phyloP scores from a whole-genome alignment of 2,888 invertebrate genomes.

The Macrophya alboannulata region DNA sequence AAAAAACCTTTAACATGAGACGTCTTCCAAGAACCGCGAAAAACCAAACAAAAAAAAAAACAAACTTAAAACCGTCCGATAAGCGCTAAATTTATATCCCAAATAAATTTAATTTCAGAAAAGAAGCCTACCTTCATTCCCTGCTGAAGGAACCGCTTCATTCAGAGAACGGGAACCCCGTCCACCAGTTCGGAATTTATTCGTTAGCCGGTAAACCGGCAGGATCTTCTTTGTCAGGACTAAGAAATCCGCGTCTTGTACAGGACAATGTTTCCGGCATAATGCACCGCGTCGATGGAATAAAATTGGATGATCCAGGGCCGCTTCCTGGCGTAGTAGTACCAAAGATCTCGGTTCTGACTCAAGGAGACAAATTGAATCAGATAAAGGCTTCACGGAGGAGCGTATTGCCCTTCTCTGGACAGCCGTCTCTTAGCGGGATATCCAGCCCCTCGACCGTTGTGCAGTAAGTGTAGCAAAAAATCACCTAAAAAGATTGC shows the following conservation, averaged over 20 bases:
- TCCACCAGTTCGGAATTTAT: conserved; percentile 76
- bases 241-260: conserved; percentile 65
- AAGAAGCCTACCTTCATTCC: conserved; percentile 73
- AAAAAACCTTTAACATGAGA: too few species aligned
- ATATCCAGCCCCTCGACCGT: conserved; percentile 70
- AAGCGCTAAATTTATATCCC: not conserved
- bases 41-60: too few species aligned
- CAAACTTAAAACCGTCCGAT: not conserved
- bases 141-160: conserved; percentile 73
- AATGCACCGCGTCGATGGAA: conserved; percentile 77
- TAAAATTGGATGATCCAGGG: conserved; percentile 74
- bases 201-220: conserved; percentile 70
- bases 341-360: conserved; percentile 64
- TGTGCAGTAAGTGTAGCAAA: conserved; percentile 73
- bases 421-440: conserved; percentile 66
- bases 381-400: conserved; percentile 75
- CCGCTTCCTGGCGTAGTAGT: conserved; percentile 64
- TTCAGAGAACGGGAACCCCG: conserved; percentile 74
- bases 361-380: conserved; percentile 84
- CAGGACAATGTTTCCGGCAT: conserved; percentile 77
- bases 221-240: conserved; percentile 64
- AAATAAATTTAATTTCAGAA: conserved; percentile 65
- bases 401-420: conserved; percentile 68
- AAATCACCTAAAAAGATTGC: not conserved
- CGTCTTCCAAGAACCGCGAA: too few species aligned